Base-by-base conservation (phyloP, 2,888 invertebrate species). In the Drosophila imparisetae region DNA sequence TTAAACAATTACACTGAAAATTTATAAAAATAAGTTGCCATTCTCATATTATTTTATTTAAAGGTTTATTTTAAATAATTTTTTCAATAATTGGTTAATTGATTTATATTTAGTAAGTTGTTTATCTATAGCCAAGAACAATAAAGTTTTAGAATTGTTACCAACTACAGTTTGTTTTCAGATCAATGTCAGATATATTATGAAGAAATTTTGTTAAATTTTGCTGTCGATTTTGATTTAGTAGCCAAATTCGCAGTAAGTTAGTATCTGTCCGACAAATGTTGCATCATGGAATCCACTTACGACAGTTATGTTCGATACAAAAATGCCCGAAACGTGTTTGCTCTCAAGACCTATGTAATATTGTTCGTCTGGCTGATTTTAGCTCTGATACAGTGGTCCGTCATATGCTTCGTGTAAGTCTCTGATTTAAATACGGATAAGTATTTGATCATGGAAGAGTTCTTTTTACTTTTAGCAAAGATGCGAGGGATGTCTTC, bases 331-430 rank as follows among this genome's bases (percentile, higher is more conserved):
- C 80, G 83, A 18, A 49, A 11, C 18, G 32, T n/a, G n/a, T 84
- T 84, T 40, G 40, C 83, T 1, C 0, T 62, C 0, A 72, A 62
- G 38, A 55, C 66, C 0, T 84, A 85, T 38, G 2, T 69, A 1
- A 2, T 85, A 1, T 21, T 82, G 2, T 1, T 40, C 1, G 0
- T 85, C 4, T 84, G 80, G 80, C 36, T 82, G 1, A 0, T 69
- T 1, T 13, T 84, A 49, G 80, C 75, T 6, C 0, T 84, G 2
- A 0, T 42, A 8, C 87, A 87, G 53, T 86, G 85, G 78, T 2
- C 29, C 0, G 1, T 42, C 1, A 8, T 85, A 1, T 36, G 27
- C 3, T 0, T 78, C 0, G 0, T 82, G 83, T 84, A 66, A 74
- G 85, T 69, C 50, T 4, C 0, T 8, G 4, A 4, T n/a, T 10